Evolutionary conservation across 2,797 vertebrate species (phyloP).

Genomic region (Percopsis omiscomaycus): DNA sequence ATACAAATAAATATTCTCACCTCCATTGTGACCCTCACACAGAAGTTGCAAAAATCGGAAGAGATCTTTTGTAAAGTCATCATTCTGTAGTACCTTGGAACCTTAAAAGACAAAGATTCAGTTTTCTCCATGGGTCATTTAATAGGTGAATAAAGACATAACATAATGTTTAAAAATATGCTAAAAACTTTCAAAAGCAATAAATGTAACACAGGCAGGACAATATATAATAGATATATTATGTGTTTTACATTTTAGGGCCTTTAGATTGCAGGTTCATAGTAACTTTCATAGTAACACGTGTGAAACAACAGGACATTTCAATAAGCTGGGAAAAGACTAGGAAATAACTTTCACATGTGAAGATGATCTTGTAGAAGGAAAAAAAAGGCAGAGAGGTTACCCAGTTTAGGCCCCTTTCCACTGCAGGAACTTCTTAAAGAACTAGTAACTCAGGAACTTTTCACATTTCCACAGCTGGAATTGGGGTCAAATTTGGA

Average conservation of each 20-base stretch:
- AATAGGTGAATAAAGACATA: slow-evolving; percentile 5
- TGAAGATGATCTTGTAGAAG: slow-evolving; percentile 36
- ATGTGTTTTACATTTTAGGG: slow-evolving; percentile 46
- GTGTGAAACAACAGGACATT: slow-evolving; percentile 66
- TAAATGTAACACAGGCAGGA: slow-evolving; percentile 70
- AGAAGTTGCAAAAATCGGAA: slow-evolving; percentile 98
- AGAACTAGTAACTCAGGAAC: too few species aligned
- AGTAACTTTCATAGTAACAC: too few species aligned
- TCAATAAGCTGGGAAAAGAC: slow-evolving; percentile 72
- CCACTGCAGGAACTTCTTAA: too few species aligned
- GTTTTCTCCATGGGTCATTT: neutral
- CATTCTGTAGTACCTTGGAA: slow-evolving; percentile 97
- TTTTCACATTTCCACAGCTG: too few species aligned
- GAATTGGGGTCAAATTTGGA: too few species aligned
- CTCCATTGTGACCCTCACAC: slow-evolving; percentile 97
- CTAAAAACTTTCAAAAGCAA: slow-evolving; percentile 38
- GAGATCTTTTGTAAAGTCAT: slow-evolving; percentile 97
- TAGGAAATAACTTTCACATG: slow-evolving; percentile 77
- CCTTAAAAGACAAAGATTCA: slow-evolving; percentile 71
- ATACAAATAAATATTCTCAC: slow-evolving; percentile 70
- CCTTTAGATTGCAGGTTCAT: slow-evolving; percentile 73
- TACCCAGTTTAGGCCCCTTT: too few species aligned
- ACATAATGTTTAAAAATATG: slow-evolving; percentile 15
- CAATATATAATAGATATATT: neutral
- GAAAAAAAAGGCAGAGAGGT: slow-evolving; percentile 34